Base-by-base conservation (phyloP, 2,797 vertebrate species). In the Centropyge bicolor region DNA sequence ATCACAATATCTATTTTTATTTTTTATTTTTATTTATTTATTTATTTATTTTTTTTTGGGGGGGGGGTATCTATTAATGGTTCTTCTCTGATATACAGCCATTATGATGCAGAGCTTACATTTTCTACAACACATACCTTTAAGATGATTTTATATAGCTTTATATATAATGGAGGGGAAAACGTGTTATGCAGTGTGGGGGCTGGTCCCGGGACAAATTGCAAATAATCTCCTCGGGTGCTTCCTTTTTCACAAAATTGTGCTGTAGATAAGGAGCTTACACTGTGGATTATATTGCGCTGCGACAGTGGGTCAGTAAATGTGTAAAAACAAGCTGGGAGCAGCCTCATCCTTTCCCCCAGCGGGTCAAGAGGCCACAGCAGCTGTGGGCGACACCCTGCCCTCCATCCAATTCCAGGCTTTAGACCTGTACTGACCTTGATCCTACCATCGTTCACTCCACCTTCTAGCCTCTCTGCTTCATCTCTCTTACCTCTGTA, bases 201-300 rank as follows among this genome's bases (percentile, higher is more conserved):
- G 59, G 80, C 35, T 61, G 72, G 51, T 88, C 66, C 61, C 49
- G 38, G 57, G 62, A 80, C 57, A 83, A 87, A 91, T 82, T 82
- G 73, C 27, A 46, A 88, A 86, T 93, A 91, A 90, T 93, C 85
- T 89, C 70, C 83, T 81, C 38, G 67, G 69, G 56, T 87, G 84
- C 80, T 90, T 90, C 66, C 76, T 66, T 89, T 87, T 89, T 69
- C 68, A 77, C 82, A 81, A 92, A 91, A 91, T 79, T 90, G 86
- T 89, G 83, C 90, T 86, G 81, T 57, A 76, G 85, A 94, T 94
- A 95, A 95, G 91, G 68, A 92, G 91, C 88, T 95, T 95, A 95
- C 84, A 90, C 64, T 67, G 85, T 92, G 93, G 93, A 95, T 95
- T 95, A 94, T 92, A 85, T 86, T 81, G 87, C 52, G 35, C 78